Conservation (phyloP, 2,888 invertebrate species). For the Caenorhabditis sulstoni region DNA sequence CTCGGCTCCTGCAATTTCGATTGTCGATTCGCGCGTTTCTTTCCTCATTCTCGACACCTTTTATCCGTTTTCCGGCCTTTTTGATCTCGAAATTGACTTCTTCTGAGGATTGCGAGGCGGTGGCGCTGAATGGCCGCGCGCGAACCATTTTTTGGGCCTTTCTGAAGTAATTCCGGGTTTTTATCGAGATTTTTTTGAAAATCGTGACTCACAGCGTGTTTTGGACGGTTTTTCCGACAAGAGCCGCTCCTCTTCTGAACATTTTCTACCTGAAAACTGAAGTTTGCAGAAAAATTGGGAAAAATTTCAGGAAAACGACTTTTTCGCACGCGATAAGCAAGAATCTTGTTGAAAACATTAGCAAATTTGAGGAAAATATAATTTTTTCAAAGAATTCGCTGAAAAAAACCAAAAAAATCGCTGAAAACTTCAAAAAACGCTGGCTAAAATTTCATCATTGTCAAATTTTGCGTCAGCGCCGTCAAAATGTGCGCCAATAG, state of each 20-base stretch:
- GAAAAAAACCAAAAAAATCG: no score
- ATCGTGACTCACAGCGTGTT: conserved; percentile 43
- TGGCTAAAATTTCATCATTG: no score
- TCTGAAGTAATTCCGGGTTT: conserved; percentile 15
- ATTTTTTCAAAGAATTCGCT: no score
- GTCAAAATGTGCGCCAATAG: no score
- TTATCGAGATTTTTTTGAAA: background rate
- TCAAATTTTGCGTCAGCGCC: no score
- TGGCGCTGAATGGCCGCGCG: conserved; percentile 44
- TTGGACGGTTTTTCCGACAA: conserved; percentile 33
- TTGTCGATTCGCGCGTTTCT: background rate
- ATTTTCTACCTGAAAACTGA: conserved; percentile 6
- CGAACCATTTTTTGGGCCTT: conserved; percentile 30
- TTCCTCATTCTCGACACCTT: conserved; percentile 31
- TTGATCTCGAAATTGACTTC: conserved; percentile 60
- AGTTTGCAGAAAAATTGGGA: background rate
- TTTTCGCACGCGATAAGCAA: no score
- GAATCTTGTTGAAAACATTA: no score
- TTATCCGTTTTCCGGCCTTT: conserved; percentile 63
- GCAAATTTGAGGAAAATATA: no score
- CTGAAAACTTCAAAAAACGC: no score
- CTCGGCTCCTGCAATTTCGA: conserved; percentile 54
- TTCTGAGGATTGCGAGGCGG: conserved; percentile 47
- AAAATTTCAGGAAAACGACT: no score
- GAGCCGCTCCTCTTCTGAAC: conserved; percentile 39